Evolutionary conservation across 1,140 invertebrate species (phyloP).

Genomic region (Sarcophaga peregrina): DNA sequence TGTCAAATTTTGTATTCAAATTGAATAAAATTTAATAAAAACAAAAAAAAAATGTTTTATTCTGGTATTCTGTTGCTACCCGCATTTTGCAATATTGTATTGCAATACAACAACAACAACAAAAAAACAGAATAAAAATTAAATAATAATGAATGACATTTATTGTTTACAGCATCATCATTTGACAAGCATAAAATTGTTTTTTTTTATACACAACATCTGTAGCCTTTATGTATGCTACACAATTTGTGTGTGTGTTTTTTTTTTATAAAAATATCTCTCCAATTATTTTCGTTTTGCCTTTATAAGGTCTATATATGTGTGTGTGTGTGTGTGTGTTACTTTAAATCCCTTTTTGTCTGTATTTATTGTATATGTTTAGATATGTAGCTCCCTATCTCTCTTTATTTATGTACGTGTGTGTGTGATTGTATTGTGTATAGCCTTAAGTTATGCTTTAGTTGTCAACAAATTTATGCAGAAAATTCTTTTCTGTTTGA

Average conservation of each 20-base stretch:
- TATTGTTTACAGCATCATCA: not conserved
- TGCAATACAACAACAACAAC: too few species aligned
- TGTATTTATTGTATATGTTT: not conserved
- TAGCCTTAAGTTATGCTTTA: conserved; percentile 14
- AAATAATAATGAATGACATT: conserved; percentile 1
- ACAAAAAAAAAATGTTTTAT: not conserved
- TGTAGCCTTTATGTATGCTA: not conserved
- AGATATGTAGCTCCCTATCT: not conserved
- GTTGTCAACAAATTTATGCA: not conserved
- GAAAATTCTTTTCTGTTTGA: not conserved
- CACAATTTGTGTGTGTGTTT: not conserved
- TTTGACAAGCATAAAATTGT: not conserved
- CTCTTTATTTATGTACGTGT: not conserved
- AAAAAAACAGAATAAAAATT: not conserved
- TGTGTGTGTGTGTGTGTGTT: not conserved
- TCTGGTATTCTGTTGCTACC: not conserved
- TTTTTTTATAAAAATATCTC: not conserved
- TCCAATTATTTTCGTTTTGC: conserved; percentile 6
- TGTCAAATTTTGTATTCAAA: not conserved
- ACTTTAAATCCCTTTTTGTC: not conserved
- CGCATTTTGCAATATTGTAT: too few species aligned
- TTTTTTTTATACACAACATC: not conserved
- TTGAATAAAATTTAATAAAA: not conserved
- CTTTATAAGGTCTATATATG: not conserved
- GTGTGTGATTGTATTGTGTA: not conserved